phyloP scores from a whole-genome alignment of 2,113 vertebrate species.

The Ascaphus truei region DNA sequence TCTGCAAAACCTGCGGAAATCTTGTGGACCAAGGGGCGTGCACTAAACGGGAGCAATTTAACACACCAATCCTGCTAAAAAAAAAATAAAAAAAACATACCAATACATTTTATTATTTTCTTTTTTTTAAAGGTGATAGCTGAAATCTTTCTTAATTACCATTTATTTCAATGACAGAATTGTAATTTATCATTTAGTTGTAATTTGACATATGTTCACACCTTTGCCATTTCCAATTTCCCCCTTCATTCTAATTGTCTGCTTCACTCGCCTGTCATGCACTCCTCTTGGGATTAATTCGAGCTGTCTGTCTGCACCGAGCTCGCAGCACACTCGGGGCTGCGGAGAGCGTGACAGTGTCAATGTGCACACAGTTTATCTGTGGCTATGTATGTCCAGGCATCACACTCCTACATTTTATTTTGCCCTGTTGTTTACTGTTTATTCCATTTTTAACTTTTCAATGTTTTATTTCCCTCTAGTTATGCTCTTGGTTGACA shows the following conservation, averaged over 20 bases:
- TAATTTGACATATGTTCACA: constrained; percentile 99
- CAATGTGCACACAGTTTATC: constrained; percentile 76
- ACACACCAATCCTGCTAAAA: constrained; percentile 38
- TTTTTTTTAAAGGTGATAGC: constrained; percentile 53
- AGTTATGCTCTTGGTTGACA: constrained; percentile 66
- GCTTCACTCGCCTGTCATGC: constrained; percentile 95
- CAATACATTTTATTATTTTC: constrained; percentile 16
- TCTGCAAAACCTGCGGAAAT: not conserved
- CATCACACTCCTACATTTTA: constrained; percentile 55
- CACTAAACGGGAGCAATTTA: constrained; percentile 53
- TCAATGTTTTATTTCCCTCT: constrained; percentile 57
- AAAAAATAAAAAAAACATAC: constrained; percentile 6
- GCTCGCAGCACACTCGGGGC: constrained; percentile 84
- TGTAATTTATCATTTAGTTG: constrained; percentile 99
- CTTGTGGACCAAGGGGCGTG: not conserved
- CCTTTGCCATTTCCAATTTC: constrained; percentile 95
- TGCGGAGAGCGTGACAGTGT: constrained; percentile 82
- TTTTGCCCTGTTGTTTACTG: constrained; percentile 48
- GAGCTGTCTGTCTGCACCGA: constrained; percentile 94
- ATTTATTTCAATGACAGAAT: constrained; percentile 94
- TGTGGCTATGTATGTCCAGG: constrained; percentile 73
- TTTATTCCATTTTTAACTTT: constrained; percentile 58
- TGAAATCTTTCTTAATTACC: constrained; percentile 82
- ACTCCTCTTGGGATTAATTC: constrained; percentile 94
- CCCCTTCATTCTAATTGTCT: constrained; percentile 96